Evolutionary conservation across 2,113 vertebrate genomes (phyloP).

Genomic region (Calonectris borealis): DNA sequence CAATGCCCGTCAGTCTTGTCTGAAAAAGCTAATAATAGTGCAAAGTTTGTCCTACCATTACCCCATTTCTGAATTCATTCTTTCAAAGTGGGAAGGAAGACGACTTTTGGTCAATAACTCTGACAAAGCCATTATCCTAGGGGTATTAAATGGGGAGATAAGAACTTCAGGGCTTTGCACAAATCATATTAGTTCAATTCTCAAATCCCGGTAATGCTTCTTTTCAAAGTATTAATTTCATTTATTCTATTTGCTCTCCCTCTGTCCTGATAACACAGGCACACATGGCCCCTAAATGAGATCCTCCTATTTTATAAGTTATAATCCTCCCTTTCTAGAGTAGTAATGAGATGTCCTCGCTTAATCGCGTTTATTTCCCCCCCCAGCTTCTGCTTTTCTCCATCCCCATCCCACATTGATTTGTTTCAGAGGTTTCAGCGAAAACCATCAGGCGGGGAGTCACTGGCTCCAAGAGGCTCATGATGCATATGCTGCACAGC

Average conservation of each 20-base stretch:
- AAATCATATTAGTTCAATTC: constrained; percentile 74
- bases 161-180: constrained; percentile 61
- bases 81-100: constrained; percentile 7
- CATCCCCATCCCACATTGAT: constrained; percentile 24
- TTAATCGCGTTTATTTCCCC: constrained; percentile 35
- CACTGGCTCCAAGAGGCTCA: not conserved
- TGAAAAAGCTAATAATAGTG: not conserved
- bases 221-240: constrained; percentile 76
- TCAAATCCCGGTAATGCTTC: constrained; percentile 58
- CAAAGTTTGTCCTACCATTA: not conserved
- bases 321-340: constrained; percentile 63
- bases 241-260: constrained; percentile 73
- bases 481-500: not conserved
- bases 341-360: constrained; percentile 48
- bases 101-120: constrained; percentile 30
- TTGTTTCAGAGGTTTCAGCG: constrained; percentile 43
- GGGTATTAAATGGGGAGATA: constrained; percentile 69
- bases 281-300: constrained; percentile 50
- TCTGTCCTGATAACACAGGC: constrained; percentile 59
- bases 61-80: not conserved
- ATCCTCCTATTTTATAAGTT: constrained; percentile 49
- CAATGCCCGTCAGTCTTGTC: not conserved
- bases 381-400: constrained; percentile 31
- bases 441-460: constrained; percentile 14
- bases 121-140: constrained; percentile 53